Conservation (phyloP, 2,113 vertebrate genomes). For the Ondatra zibethicus region DNA sequence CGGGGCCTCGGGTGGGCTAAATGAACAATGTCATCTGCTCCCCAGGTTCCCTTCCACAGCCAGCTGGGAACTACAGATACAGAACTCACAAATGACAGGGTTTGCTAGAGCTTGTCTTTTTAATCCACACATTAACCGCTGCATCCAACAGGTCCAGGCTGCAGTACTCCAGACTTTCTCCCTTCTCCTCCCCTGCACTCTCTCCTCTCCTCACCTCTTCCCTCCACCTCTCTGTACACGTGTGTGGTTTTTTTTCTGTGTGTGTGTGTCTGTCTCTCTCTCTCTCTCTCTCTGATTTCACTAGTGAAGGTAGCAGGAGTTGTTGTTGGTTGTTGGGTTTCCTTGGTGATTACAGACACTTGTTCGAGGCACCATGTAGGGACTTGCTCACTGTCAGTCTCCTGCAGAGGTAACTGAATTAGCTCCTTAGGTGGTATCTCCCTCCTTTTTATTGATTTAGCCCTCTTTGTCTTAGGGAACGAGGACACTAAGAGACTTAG, state of each 20-base stretch:
- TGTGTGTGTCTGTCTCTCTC: not conserved
- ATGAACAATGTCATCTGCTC: slow-evolving; percentile 14
- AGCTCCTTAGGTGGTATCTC: not conserved
- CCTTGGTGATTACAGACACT: not conserved
- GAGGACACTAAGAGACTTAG: not conserved
- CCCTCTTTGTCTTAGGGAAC: not conserved
- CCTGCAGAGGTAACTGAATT: not conserved
- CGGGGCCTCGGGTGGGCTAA: not conserved
- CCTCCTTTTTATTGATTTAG: not conserved
- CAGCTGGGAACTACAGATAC: not conserved
- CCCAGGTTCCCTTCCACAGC: not conserved
- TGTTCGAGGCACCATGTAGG: not conserved
- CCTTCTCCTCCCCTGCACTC: not conserved
- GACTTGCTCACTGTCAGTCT: not conserved
- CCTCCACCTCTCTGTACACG: not conserved
- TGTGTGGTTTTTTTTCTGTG: too few relatives aligned
- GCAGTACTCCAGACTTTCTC: not conserved
- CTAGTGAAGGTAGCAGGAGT: not conserved
- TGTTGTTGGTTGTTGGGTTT: not conserved
- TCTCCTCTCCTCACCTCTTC: not conserved
- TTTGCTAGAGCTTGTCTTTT: not conserved
- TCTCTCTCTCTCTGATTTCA: not conserved
- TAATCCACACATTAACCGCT: not conserved
- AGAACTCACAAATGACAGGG: not conserved
- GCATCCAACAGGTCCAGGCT: not conserved